Percentiles rank a stretch among this genome's conserved stretches.
Conservation (phyloP, 2,888 invertebrate genomes). For the Ennomos erosarius region DNA sequence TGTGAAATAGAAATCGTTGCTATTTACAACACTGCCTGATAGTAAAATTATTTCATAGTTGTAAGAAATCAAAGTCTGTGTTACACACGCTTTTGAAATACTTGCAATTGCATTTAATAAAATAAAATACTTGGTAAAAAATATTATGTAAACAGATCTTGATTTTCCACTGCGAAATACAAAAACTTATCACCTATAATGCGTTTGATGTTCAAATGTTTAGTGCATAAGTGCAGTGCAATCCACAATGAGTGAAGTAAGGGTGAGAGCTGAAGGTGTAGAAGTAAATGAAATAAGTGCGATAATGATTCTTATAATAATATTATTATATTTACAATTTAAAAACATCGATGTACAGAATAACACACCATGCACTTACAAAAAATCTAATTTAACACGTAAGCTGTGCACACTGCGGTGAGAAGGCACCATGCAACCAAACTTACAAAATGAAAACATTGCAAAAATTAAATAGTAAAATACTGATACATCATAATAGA, state of each 20-base stretch:
- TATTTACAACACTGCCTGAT: conserved; percentile 28
- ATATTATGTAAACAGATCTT: conserved; percentile 20
- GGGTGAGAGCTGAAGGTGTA: conserved; percentile 70
- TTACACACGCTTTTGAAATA: conserved; percentile 14
- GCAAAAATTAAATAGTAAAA: conserved; percentile 47
- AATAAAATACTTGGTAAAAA: conserved; percentile 4
- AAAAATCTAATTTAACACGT: conserved; percentile 64
- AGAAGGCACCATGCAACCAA: conserved; percentile 73
- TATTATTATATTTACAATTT: conserved; percentile 82
- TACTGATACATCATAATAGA: conserved; percentile 51
- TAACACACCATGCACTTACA: conserved; percentile 85
- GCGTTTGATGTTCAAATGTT: conserved; percentile 23
- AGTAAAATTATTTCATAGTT: conserved; percentile 24
- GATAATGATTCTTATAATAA: conserved; percentile 78
- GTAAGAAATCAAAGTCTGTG: conserved; percentile 30
- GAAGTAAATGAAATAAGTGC: conserved; percentile 81
- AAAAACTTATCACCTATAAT: conserved; percentile 7
- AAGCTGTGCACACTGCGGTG: conserved; percentile 79
- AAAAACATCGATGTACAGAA: conserved; percentile 69
- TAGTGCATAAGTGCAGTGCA: conserved; percentile 37
- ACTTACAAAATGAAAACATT: conserved; percentile 51
- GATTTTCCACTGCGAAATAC: conserved; percentile 17
- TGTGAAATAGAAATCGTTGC: conserved; percentile 37
- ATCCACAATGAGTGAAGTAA: conserved; percentile 61
- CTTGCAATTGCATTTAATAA: not conserved